phyloP scores from a whole-genome alignment of 2,797 vertebrate genomes.

The Ptychobarbus kaznakovi region DNA sequence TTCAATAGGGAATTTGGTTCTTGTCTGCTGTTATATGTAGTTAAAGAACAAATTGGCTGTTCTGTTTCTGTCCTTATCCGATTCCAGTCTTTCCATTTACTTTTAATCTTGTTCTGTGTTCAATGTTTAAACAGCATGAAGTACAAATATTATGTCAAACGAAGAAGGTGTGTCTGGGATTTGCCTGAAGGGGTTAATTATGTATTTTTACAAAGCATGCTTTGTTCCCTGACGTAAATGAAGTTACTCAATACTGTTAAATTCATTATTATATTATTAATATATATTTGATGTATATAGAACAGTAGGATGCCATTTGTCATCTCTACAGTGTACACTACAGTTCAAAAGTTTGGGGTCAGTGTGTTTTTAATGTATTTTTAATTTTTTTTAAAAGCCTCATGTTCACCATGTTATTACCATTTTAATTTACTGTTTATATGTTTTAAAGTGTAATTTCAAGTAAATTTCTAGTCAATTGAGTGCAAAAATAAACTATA shows the following conservation, averaged over 20 bases:
- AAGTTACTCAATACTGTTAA: neutral
- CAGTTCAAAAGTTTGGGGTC: neutral
- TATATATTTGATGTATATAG: neutral
- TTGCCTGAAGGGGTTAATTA: neutral
- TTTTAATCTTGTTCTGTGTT: constrained; percentile 18
- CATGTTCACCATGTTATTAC: no score
- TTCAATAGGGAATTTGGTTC: neutral
- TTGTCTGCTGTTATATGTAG: constrained; percentile 16
- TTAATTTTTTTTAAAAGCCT: no score
- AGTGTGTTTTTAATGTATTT: no score
- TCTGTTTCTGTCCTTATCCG: neutral
- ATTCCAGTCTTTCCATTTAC: neutral
- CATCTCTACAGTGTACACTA: neutral
- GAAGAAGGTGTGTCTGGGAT: neutral
- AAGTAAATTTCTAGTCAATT: no score
- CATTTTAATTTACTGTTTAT: neutral
- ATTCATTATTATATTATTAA: neutral
- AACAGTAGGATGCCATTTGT: neutral
- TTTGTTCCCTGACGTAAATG: neutral
- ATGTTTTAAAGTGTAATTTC: neutral
- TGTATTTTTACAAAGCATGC: constrained; percentile 7
- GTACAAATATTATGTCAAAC: neutral
- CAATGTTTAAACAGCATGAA: neutral
- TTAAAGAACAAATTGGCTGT: constrained; percentile 20
- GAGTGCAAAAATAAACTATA: no score